Conservation (phyloP, 2,888 invertebrate genomes). For the Sinodicranocentrus sp. region DNA sequence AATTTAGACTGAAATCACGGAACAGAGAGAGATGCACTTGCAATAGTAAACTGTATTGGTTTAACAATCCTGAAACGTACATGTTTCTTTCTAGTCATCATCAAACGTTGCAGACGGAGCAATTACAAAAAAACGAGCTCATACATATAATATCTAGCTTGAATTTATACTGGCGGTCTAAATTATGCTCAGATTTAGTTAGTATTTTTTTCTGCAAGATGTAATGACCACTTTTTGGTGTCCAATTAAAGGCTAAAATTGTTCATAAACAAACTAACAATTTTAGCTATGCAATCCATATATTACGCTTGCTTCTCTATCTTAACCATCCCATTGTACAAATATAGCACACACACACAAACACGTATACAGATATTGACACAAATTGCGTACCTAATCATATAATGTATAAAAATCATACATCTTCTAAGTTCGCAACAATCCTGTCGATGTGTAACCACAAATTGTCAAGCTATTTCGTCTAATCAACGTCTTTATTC, state of each 20-base stretch:
- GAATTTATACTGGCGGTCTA: not conserved
- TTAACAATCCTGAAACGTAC: slow-evolving; percentile 16
- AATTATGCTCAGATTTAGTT: not conserved
- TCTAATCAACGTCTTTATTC: slow-evolving; percentile 38
- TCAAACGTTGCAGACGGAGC: not conserved
- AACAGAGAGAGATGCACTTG: slow-evolving; percentile 16
- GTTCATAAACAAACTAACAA: not conserved
- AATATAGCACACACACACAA: no score
- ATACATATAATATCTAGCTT: not conserved
- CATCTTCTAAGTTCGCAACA: no score
- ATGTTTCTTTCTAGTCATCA: not conserved
- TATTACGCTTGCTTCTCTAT: no score
- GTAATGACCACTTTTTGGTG: slow-evolving; percentile 12
- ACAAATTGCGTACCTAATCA: no score
- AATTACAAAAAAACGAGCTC: slow-evolving; percentile 18
- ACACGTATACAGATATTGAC: no score
- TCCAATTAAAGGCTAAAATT: slow-evolving; percentile 42
- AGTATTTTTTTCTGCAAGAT: not conserved
- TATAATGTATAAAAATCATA: no score
- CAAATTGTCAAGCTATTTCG: slow-evolving; percentile 59
- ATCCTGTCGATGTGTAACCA: slow-evolving; percentile 10
- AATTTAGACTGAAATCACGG: slow-evolving; percentile 7
- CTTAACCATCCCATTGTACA: no score
- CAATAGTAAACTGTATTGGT: not conserved
- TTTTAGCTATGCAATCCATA: no score